Conservation (phyloP, 2,113 vertebrate genomes). For the Pipra filicauda region DNA sequence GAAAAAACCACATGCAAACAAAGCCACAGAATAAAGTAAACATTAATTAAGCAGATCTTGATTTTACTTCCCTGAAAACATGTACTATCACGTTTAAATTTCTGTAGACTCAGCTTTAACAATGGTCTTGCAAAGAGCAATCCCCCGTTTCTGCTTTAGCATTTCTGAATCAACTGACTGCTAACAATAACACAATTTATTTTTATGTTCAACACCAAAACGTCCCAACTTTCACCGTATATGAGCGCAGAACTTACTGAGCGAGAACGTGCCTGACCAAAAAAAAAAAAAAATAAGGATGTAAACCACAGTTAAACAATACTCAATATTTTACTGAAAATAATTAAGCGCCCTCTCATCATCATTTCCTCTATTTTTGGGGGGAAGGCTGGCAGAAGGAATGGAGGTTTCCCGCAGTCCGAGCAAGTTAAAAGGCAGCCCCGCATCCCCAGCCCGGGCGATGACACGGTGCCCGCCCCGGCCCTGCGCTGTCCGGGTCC, state of each 20-base stretch:
- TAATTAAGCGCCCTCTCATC: accelerated
- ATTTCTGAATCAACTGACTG: neutral
- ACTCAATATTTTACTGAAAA: accelerated
- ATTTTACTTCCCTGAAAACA: neutral
- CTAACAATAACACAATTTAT: neutral
- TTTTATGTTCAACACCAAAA: accelerated
- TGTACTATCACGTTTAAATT: neutral
- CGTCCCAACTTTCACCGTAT: neutral
- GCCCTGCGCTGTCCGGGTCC: neutral
- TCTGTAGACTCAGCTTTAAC: neutral
- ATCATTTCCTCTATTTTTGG: accelerated
- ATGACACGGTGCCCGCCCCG: neutral
- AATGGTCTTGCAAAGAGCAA: neutral
- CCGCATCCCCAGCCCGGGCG: neutral
- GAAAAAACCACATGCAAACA: neutral
- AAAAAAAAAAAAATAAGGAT: neutral
- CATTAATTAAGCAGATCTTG: neutral
- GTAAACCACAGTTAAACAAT: accelerated
- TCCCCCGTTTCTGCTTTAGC: accelerated
- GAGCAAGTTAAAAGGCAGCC: too few species aligned
- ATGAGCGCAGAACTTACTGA: neutral
- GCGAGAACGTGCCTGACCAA: neutral
- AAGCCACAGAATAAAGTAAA: neutral
- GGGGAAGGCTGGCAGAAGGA: accelerated
- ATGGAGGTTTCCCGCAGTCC: accelerated